Conservation (phyloP, 2,797 vertebrate genomes). For the Pyrrhura leucotis region DNA sequence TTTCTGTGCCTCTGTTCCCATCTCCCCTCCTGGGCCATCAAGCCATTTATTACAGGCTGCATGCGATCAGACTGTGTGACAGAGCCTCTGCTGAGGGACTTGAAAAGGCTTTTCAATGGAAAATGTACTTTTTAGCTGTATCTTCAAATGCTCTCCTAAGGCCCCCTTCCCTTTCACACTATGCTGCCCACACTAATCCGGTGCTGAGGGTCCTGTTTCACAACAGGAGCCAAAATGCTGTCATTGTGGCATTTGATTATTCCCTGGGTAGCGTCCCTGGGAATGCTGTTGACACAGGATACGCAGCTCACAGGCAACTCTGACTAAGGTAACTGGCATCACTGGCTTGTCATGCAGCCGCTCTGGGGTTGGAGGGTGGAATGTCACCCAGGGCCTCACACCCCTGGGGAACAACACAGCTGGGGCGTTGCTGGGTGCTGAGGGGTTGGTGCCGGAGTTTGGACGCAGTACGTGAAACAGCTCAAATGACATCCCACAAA, state of each 20-base stretch:
- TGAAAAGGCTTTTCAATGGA: neutral
- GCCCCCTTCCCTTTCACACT: neutral
- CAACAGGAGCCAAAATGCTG: neutral
- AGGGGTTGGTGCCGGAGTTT: neutral
- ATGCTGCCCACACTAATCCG: neutral
- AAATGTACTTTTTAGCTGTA: neutral
- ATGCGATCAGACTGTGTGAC: neutral
- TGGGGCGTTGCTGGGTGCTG: neutral
- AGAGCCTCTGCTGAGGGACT: neutral
- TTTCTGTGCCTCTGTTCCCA: neutral
- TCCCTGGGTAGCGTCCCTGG: neutral
- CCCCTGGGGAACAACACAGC: neutral
- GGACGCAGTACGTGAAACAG: neutral
- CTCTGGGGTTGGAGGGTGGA: neutral
- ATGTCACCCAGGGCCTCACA: neutral
- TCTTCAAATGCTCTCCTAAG: neutral
- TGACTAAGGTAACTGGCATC: neutral
- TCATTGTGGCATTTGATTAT: neutral
- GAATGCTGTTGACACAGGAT: constrained; percentile 34
- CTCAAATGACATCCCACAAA: neutral
- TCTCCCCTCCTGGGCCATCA: neutral
- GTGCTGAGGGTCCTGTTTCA: neutral
- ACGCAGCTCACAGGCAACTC: neutral
- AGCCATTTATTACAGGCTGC: neutral
- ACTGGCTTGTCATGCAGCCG: neutral